phyloP scores from a whole-genome alignment of 2,113 vertebrate genomes.

The Cyanoderma ruficeps region DNA sequence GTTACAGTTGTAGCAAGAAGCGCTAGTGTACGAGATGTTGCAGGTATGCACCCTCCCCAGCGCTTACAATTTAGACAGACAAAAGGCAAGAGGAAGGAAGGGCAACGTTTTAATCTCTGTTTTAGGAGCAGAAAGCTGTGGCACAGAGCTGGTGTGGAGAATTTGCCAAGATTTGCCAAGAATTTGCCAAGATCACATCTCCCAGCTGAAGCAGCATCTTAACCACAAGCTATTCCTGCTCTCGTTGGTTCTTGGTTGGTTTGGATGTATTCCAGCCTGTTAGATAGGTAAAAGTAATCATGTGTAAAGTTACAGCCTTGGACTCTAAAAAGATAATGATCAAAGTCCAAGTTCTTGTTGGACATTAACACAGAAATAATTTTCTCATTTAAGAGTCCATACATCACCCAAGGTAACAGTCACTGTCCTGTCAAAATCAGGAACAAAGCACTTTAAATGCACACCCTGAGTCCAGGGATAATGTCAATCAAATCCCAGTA shows the following conservation, averaged over 20 bases:
- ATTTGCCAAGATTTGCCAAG: background rate
- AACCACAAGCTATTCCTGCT: background rate
- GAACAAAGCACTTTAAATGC: background rate
- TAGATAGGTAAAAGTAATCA: background rate
- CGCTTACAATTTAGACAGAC: background rate
- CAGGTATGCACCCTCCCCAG: accelerated
- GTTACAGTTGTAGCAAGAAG: background rate
- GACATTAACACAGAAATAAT: background rate
- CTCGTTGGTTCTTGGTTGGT: background rate
- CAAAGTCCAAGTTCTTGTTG: background rate
- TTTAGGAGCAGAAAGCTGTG: background rate
- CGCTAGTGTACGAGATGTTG: background rate
- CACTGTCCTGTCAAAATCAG: background rate
- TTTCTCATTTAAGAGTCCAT: background rate
- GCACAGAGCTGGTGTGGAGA: background rate
- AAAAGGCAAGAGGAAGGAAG: background rate
- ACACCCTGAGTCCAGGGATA: background rate
- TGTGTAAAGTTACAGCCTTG: background rate
- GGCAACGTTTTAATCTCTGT: background rate
- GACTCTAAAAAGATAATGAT: background rate
- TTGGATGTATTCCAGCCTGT: too few species aligned
- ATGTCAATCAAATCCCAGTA: background rate
- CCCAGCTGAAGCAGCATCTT: background rate
- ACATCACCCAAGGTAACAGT: background rate
- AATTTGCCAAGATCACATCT: background rate